Percentiles rank a stretch among this genome's conserved stretches.
Evolutionary conservation across 2,888 invertebrate species (phyloP).

Genomic region (Exocentrus adspersus): DNA sequence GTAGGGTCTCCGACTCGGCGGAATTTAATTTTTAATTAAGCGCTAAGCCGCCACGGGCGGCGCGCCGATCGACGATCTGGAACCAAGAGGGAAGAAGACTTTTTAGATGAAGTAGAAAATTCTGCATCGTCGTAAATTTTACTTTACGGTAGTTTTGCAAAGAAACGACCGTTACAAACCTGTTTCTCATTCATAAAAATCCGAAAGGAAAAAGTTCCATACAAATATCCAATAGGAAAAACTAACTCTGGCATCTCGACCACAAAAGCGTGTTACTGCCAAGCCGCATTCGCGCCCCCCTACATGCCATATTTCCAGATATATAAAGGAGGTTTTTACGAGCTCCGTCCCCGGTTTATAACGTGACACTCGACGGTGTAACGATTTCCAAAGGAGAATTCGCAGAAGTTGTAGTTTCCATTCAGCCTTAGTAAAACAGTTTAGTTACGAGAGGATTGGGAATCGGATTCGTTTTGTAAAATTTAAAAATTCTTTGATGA

Average conservation of each 20-base stretch:
- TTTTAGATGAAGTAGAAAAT: neutral
- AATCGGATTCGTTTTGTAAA: too few species aligned
- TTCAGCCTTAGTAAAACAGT: too few species aligned
- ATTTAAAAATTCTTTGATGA: too few species aligned
- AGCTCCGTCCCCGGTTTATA: slow-evolving; percentile 7
- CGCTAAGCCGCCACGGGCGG: neutral
- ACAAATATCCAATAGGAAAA: slow-evolving; percentile 1
- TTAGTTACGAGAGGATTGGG: too few species aligned
- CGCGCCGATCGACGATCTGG: neutral
- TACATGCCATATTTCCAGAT: slow-evolving; percentile 11
- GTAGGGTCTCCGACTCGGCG: neutral
- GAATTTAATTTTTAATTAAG: slow-evolving; percentile 1
- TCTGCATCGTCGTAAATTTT: too few species aligned
- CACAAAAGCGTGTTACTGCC: neutral
- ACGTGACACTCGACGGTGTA: neutral
- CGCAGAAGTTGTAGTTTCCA: too few species aligned
- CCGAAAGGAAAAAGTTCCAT: too few species aligned
- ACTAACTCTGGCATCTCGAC: slow-evolving; percentile 13
- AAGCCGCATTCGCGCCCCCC: too few species aligned
- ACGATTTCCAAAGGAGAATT: too few species aligned
- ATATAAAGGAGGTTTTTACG: slow-evolving; percentile 6
- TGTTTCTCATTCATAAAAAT: too few species aligned
- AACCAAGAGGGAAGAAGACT: neutral
- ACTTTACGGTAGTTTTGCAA: too few species aligned
- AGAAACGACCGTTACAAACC: too few species aligned